Conservation (phyloP, 2,113 vertebrate species). For the Passerina amoena region DNA sequence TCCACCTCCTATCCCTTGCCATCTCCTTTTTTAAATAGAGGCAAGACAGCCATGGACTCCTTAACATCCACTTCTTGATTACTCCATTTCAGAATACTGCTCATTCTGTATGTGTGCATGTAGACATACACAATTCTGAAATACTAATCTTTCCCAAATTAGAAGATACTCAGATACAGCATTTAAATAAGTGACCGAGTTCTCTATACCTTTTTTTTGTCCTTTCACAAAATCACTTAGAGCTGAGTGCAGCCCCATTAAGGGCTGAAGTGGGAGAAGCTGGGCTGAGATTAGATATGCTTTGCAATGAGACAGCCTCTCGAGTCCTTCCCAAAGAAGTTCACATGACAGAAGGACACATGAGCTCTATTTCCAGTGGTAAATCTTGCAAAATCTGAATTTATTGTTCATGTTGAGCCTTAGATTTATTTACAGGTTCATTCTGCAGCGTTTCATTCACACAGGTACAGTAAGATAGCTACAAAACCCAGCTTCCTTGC, state of each 20-base stretch:
- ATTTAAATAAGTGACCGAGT: neutral
- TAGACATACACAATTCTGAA: neutral
- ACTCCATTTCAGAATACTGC: neutral
- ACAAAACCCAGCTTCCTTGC: neutral
- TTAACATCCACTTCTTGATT: neutral
- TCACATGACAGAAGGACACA: neutral
- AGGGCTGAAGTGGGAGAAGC: neutral
- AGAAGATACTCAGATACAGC: neutral
- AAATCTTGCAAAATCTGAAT: neutral
- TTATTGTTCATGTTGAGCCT: neutral
- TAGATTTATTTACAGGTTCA: neutral
- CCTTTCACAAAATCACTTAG: neutral
- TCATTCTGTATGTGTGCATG: neutral
- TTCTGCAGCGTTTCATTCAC: neutral
- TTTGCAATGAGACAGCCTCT: neutral
- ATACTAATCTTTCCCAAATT: neutral
- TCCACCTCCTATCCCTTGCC: neutral
- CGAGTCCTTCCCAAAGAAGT: fast-evolving
- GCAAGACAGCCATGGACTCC: neutral
- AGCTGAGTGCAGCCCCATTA: neutral
- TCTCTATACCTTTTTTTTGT: neutral
- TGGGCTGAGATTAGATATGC: neutral
- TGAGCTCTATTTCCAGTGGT: neutral
- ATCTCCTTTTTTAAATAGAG: neutral
- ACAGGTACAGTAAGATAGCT: neutral